Evolutionary conservation across 2,797 vertebrate species (phyloP), one percentile per base, ranked within the genome.

Genomic region (Neosilurus hyrtlii): DNA sequence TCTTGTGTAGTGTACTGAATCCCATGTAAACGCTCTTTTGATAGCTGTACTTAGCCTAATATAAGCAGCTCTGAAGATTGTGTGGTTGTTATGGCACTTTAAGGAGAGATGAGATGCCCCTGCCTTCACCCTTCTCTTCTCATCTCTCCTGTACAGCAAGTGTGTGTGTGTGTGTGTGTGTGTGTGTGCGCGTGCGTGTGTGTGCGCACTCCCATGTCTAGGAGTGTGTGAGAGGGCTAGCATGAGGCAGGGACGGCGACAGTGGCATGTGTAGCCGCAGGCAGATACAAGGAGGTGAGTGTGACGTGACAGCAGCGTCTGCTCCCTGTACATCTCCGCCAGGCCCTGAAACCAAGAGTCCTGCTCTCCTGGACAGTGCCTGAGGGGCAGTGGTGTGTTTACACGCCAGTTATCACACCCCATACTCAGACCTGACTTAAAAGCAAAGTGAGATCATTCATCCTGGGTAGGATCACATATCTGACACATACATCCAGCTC

Each of bases 231-330:
- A 70, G 57, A 22, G 30, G 72, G 72, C 72, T 59, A 26, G 72
- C 62, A 56, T 79, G 43, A 59, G 65, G 52, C 75, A 71, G 86
- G 56, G 67, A 79, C 35, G 24, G 75, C 12, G 52, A 85, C 87
- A 85, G 85, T 87, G 90, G 87, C 87, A 88, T 86, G 11, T 89
- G 90, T 89, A 87, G 88, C 87, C 82, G 71, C 18, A 91, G 93
- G 91, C 88, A 89, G 91, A 91, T 89, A 90, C 88, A 85, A 72
- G 87, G 88, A 93, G 90, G 90, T 92, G 91, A 92, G 92, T 88
- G 91, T 91, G 93, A 94, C 90, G 91, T 94, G 93, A 94, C 94
- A 94, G 94, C 90, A 89, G 88, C 92, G 93, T 94, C 93, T 95
- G 94, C 89, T 94, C 90, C 90, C 91, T 93, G 93, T 93, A 93